A percentile compares a stretch with the other conserved stretches of the same genome.
phyloP scores from a whole-genome alignment of 2,888 invertebrate species.

The Ischnura elegans region DNA sequence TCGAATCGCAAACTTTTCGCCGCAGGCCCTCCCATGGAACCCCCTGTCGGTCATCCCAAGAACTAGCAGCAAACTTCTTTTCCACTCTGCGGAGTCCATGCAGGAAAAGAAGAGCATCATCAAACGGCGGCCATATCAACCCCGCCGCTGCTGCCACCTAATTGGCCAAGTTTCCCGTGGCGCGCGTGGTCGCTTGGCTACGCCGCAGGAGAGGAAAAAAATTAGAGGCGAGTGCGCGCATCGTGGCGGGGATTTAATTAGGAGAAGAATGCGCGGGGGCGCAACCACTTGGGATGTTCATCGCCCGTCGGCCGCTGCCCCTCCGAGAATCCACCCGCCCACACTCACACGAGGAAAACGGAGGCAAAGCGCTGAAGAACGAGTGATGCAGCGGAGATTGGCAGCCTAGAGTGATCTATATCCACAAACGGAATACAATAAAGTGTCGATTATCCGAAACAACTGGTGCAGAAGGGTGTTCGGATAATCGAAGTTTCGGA shows the following conservation, averaged over 20 bases:
- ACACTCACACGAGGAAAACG: too few species aligned
- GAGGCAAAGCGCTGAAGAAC: too few species aligned
- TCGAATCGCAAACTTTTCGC: neutral
- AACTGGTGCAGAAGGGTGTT: too few species aligned
- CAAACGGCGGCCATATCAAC: neutral
- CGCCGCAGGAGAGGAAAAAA: neutral
- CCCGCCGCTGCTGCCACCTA: neutral
- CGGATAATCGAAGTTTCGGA: too few species aligned
- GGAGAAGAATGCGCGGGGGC: neutral
- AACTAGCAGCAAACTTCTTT: neutral
- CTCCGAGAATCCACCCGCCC: too few species aligned
- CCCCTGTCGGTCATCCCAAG: neutral
- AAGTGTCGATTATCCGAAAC: too few species aligned
- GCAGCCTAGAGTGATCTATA: too few species aligned
- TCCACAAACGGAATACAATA: too few species aligned
- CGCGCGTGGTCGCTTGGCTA: neutral
- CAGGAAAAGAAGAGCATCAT: neutral
- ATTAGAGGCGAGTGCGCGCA: neutral
- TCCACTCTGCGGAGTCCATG: neutral
- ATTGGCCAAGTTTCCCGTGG: neutral
- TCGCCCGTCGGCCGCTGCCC: too few species aligned
- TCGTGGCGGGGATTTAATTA: neutral
- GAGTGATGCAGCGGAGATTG: too few species aligned
- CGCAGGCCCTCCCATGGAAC: neutral
- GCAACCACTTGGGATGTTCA: too few species aligned